phyloP scores from a whole-genome alignment of 2,888 invertebrate species.

The Harpagoxenus sublaevis region DNA sequence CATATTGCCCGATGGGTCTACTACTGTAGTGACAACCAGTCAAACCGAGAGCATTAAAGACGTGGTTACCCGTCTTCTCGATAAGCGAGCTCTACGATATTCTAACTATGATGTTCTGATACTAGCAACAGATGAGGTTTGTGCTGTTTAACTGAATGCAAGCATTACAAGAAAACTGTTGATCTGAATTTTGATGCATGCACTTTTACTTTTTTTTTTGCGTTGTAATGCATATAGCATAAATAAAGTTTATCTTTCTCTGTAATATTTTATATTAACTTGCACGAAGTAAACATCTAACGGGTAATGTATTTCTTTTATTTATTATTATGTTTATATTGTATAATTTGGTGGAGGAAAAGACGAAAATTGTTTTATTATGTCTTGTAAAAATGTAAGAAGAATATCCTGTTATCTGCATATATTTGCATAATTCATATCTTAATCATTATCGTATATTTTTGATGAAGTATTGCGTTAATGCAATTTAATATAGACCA shows the following conservation, averaged over 20 bases:
- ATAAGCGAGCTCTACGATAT: slow-evolving; percentile 93
- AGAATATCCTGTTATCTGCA: background rate
- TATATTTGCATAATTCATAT: background rate
- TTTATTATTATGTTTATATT: background rate
- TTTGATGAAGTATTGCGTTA: slow-evolving; percentile 11
- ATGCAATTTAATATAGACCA: background rate
- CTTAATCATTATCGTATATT: background rate
- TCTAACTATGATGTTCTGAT: slow-evolving; percentile 94
- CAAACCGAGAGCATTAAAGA: slow-evolving; percentile 92
- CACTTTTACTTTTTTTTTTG: background rate
- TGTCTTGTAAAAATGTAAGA: background rate
- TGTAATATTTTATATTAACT: background rate
- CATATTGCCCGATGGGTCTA: slow-evolving; percentile 95
- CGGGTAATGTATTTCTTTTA: background rate
- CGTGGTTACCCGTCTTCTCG: slow-evolving; percentile 93
- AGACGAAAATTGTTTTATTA: background rate
- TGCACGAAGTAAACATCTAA: background rate
- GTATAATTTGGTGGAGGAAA: slow-evolving; percentile 28
- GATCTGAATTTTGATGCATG: background rate
- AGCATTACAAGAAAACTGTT: background rate
- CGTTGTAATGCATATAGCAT: background rate
- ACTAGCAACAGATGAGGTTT: slow-evolving; percentile 86
- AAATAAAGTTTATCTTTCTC: background rate
- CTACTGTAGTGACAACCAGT: slow-evolving; percentile 95
- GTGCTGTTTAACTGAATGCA: slow-evolving; percentile 72